Percentiles rank a stretch among this genome's conserved stretches.
phyloP scores from a whole-genome alignment of 1,140 invertebrate species.

The Atopsyche davidsoni region DNA sequence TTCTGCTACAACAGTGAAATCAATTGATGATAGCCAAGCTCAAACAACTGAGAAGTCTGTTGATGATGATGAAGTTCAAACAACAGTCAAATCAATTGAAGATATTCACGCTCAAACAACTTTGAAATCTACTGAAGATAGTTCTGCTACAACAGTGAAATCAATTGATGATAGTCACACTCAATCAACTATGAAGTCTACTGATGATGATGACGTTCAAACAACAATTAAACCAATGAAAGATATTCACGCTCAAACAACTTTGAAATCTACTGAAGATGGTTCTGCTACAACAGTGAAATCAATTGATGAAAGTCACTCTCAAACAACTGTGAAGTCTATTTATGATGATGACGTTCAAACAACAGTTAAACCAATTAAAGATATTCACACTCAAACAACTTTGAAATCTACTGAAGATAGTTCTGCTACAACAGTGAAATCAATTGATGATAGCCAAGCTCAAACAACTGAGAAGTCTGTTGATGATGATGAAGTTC shows the following conservation, averaged over 20 bases:
- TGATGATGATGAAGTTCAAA: not conserved
- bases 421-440: not conserved
- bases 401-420: conserved; percentile 8
- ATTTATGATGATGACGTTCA: not conserved
- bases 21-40: conserved; percentile 2
- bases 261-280: conserved; percentile 3
- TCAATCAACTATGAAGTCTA: not conserved
- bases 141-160: not conserved
- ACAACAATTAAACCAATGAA: conserved; percentile 4
- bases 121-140: conserved; percentile 3
- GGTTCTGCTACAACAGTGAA: not conserved
- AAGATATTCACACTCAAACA: conserved; percentile 1
- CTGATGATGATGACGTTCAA: not conserved
- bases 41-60: conserved; percentile 2
- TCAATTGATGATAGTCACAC: conserved; percentile 1
- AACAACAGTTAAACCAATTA: conserved; percentile 7
- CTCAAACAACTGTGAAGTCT: conserved; percentile 2
- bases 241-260: not conserved
- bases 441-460: not conserved
- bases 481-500: conserved; percentile 9
- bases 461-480: conserved; percentile 1
- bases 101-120: not conserved
- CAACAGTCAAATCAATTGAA: conserved; percentile 4
- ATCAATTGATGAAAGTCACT: conserved; percentile 1
- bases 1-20: not conserved